Conservation (phyloP, 2,888 invertebrate species). For the Rhagonycha fulva region DNA sequence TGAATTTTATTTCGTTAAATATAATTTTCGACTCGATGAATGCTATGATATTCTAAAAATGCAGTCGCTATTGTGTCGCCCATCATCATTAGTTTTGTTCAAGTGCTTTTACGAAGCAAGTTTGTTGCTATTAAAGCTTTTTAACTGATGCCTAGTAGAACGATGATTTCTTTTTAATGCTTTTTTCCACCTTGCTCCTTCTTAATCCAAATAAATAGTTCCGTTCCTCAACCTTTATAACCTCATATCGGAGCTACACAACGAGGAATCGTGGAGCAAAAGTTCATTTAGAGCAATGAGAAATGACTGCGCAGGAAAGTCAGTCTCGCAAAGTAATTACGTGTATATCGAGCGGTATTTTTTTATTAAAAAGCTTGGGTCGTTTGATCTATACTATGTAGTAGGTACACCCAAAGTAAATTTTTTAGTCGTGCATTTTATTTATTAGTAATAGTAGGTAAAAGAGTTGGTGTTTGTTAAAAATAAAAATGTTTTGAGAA, state of each 20-base stretch:
- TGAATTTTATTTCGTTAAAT: not conserved
- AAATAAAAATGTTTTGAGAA: not conserved
- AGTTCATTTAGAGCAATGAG: constrained; percentile 30
- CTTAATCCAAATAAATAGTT: constrained; percentile 34
- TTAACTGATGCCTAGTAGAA: constrained; percentile 31
- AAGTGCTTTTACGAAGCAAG: constrained; percentile 19
- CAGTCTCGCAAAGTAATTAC: constrained; percentile 26
- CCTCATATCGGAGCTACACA: constrained; percentile 20
- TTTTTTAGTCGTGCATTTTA: not conserved
- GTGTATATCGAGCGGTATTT: constrained; percentile 23
- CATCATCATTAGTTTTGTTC: constrained; percentile 6
- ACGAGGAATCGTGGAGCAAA: constrained; percentile 27
- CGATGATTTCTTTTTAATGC: constrained; percentile 25
- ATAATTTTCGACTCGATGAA: not conserved
- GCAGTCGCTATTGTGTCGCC: not conserved
- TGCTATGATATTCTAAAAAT: not conserved
- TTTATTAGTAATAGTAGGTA: not conserved
- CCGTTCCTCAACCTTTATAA: constrained; percentile 25
- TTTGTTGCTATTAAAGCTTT: constrained; percentile 25
- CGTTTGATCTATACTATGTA: constrained; percentile 35
- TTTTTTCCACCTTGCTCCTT: constrained; percentile 19
- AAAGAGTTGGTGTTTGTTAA: not conserved
- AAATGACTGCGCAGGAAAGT: constrained; percentile 13
- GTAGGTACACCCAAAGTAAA: not conserved
- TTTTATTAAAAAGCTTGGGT: constrained; percentile 38